These are phyloP conservation scores for Trachurus trachurus DNA, from an alignment of 2,797 vertebrate species.

Conservation along the genomic window DNA sequence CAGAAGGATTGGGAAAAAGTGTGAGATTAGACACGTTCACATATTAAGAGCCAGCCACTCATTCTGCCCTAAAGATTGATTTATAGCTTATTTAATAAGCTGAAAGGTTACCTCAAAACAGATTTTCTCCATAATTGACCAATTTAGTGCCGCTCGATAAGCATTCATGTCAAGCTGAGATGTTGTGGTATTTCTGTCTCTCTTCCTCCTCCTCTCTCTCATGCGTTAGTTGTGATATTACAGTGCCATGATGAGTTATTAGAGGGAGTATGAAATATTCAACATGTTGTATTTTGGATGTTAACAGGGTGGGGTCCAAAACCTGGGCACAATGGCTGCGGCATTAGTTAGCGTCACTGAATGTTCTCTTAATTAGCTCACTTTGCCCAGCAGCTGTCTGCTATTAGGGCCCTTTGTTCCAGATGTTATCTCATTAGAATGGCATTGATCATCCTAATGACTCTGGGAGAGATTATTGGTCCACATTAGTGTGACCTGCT, in stretches of 20 bases:
- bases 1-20: conserved; percentile 42
- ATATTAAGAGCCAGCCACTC: conserved; percentile 73
- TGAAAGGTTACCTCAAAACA: conserved; percentile 84
- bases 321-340: conserved; percentile 66
- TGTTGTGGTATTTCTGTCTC: conserved; percentile 70
- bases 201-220: conserved; percentile 35
- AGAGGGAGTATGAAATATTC: conserved; percentile 77
- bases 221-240: conserved; percentile 57
- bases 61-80: conserved; percentile 80
- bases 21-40: conserved; percentile 57
- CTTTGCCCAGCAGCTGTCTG: conserved; percentile 86
- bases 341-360: conserved; percentile 79
- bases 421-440: conserved; percentile 88
- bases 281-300: conserved; percentile 78
- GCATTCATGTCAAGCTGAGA: conserved; percentile 77
- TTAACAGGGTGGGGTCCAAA: conserved; percentile 71
- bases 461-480: conserved; percentile 81
- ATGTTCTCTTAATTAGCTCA: conserved; percentile 83
- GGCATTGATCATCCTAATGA: conserved; percentile 86
- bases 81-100: conserved; percentile 83
- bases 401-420: conserved; percentile 87
- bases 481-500: conserved; percentile 76
- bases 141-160: conserved; percentile 79
- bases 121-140: conserved; percentile 84
- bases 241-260: conserved; percentile 71